Evolutionary conservation across 1,140 invertebrate genomes (phyloP).

Genomic region (Chrysopa pallens): DNA sequence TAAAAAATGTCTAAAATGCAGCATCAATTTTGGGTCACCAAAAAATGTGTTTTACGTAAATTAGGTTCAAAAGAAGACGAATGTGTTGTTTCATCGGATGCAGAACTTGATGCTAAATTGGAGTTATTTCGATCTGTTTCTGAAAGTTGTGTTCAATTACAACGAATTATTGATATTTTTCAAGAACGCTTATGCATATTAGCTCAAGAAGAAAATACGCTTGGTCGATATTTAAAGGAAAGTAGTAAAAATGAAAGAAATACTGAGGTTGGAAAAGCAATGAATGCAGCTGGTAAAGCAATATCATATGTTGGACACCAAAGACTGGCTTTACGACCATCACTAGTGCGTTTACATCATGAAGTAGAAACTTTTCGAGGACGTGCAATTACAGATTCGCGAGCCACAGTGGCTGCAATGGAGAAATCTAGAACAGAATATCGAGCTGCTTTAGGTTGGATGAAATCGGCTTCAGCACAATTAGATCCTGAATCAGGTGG

Average conservation of each 20-base stretch:
- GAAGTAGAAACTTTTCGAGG: conserved; percentile 94
- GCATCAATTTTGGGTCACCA: conserved; percentile 96
- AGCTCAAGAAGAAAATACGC: conserved; percentile 87
- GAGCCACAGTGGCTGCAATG: conserved; percentile 80
- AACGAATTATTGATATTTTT: conserved; percentile 84
- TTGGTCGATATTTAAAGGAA: conserved; percentile 90
- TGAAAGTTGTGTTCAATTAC: conserved; percentile 73
- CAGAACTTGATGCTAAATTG: conserved; percentile 91
- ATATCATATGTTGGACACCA: conserved; percentile 92
- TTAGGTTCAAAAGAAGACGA: conserved; percentile 97
- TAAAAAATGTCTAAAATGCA: conserved; percentile 48
- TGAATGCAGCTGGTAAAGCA: conserved; percentile 84
- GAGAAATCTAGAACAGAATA: conserved; percentile 94
- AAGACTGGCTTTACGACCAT: conserved; percentile 66
- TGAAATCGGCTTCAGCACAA: conserved; percentile 94
- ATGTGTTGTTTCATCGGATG: conserved; percentile 87
- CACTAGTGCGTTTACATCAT: conserved; percentile 78
- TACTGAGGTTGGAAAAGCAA: conserved; percentile 77
- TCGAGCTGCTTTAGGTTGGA: conserved; percentile 89
- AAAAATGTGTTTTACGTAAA: conserved; percentile 85
- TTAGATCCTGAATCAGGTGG: conserved; percentile 94
- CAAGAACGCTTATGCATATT: conserved; percentile 85
- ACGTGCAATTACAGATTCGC: conserved; percentile 84
- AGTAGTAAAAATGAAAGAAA: conserved; percentile 76
- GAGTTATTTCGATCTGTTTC: conserved; percentile 93